Conservation (phyloP, 2,797 vertebrate species). For the Scyliorhinus canicula region DNA sequence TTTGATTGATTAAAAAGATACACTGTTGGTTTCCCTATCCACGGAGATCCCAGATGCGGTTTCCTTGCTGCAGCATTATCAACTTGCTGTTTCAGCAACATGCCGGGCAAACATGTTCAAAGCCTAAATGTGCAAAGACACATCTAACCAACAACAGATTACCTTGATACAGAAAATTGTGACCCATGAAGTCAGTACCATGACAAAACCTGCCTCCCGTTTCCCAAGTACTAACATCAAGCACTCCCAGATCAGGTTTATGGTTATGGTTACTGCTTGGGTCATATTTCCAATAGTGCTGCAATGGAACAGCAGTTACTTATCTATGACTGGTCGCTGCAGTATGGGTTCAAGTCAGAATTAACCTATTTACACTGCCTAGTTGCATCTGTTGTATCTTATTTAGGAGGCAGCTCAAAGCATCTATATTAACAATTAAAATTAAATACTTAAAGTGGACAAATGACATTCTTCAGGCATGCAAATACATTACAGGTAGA, state of each 20-base stretch:
- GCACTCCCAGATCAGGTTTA: background rate
- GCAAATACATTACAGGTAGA: background rate
- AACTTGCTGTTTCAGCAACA: too few relatives aligned
- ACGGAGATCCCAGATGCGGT: too few relatives aligned
- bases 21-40: too few relatives aligned
- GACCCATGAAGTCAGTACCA: background rate
- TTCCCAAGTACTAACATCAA: background rate
- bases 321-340: background rate
- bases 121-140: too few relatives aligned
- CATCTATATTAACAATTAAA: background rate
- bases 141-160: too few relatives aligned
- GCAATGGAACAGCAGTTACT: background rate
- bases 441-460: background rate
- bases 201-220: background rate
- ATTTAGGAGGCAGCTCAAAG: background rate
- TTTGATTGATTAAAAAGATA: too few relatives aligned
- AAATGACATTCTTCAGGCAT: background rate
- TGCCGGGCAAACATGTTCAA: too few relatives aligned
- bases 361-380: background rate
- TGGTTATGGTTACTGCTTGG: too few relatives aligned
- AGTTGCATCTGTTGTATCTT: background rate
- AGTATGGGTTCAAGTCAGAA: background rate
- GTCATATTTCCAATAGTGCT: background rate
- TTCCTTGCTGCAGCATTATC: too few relatives aligned
- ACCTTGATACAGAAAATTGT: background rate